Conservation (phyloP, 2,113 vertebrate genomes). For the Notiomystis cincta region DNA sequence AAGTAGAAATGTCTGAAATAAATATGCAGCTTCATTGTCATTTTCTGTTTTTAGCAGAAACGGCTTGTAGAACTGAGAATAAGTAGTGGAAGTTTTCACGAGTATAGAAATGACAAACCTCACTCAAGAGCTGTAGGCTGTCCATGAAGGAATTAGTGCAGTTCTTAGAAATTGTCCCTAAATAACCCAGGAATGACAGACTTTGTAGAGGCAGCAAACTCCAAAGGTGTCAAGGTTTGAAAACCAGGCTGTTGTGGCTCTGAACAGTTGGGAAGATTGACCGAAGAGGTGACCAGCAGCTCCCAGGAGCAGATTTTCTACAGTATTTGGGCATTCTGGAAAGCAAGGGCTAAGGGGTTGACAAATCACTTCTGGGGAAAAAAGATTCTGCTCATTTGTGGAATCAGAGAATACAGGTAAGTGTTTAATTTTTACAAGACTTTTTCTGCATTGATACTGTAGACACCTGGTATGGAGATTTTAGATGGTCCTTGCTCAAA, state of each 20-base stretch:
- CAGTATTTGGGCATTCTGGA: not conserved
- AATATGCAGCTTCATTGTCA: not conserved
- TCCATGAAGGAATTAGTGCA: not conserved
- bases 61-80: not conserved
- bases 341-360: not conserved
- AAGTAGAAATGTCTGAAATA: constrained; percentile 24
- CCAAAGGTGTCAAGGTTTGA: not conserved
- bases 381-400: not conserved
- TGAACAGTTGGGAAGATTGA: not conserved
- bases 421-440: not conserved
- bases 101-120: not conserved
- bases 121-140: not conserved
- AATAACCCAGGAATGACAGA: not conserved
- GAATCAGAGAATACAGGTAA: not conserved
- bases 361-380: not conserved
- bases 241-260: not conserved
- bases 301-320: not conserved
- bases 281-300: not conserved
- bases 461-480: not conserved
- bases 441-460: not conserved
- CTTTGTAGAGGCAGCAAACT: not conserved
- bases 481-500: not conserved
- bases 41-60: constrained; percentile 7
- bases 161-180: not conserved
- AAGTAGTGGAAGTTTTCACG: not conserved